Percentiles rank a stretch among this genome's conserved stretches.
These are phyloP conservation scores for Morpho achilles DNA, from an alignment of 2,888 invertebrate species.

Conservation along the genomic window DNA sequence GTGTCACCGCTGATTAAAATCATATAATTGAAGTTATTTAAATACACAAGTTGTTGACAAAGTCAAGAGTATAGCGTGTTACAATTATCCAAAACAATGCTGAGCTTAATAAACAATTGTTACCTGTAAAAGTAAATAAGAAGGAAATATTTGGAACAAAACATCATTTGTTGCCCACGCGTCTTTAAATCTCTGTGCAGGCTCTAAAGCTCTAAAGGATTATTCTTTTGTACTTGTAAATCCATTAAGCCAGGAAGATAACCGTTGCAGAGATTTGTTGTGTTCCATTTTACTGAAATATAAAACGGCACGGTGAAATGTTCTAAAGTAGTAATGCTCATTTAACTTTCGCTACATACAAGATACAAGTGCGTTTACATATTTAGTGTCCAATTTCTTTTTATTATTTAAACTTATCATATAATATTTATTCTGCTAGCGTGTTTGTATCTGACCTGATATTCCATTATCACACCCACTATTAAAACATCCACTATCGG, in stretches of 20 bases:
- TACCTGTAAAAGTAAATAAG: too few species aligned
- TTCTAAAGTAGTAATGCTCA: conserved; percentile 18
- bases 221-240: conserved; percentile 25
- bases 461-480: too few species aligned
- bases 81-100: too few species aligned
- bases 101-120: too few species aligned
- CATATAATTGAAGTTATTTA: too few species aligned
- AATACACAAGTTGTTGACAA: too few species aligned
- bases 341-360: conserved; percentile 12
- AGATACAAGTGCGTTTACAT: conserved; percentile 1
- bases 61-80: too few species aligned
- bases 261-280: conserved; percentile 20
- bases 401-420: too few species aligned
- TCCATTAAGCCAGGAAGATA: conserved; percentile 24
- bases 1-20: too few species aligned
- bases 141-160: conserved; percentile 1
- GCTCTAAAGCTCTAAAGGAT: conserved; percentile 19
- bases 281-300: conserved; percentile 21
- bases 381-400: conserved; percentile 1
- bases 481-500: too few species aligned
- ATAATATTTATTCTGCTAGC: too few species aligned
- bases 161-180: conserved; percentile 1
- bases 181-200: conserved; percentile 15
- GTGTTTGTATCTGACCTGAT: too few species aligned
- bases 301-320: conserved; percentile 19